Base-by-base conservation (phyloP, 2,797 vertebrate genomes). In the Spondyliosoma cantharus region DNA sequence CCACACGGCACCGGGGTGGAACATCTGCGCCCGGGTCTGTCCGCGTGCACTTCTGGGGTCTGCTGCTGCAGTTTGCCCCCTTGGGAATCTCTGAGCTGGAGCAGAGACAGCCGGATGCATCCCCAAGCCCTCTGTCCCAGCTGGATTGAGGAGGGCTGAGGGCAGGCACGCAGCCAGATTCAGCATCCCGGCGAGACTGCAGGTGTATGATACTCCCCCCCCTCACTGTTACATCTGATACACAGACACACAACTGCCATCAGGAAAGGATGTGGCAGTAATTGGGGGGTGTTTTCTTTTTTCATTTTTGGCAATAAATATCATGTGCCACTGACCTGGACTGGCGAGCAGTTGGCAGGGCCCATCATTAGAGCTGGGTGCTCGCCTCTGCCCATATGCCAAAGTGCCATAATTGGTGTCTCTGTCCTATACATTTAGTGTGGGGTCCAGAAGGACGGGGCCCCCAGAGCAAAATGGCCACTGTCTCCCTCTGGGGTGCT, bases 381-480 rank as follows among this genome's bases (percentile, higher is more conserved):
- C 67, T 79, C 57, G 61, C 88, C 70, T 71, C 83, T 85, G 90
- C 79, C 93, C 94, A 94, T 95, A 94, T 95, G 95, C 91, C 92
- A 92, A 90, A 87, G 81, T 77, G 82, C 73, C 78, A 76, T 95
- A 94, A 95, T 95, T 95, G 93, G 90, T 78, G 73, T 76, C 70
- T 89, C 71, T 79, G 74, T 88, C 75, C 83, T 87, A 81, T 79
- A 76, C 69, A 65, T 89, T 90, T 87, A 86, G 77, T 58, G 79
- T 79, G 69, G 45, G 58, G 79, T 60, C 70, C 89, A 92, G 86
- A 86, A 85, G 83, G 84, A 91, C 71, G 78, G 63, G 59, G 78
- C 77, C 77, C 76, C 82, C 76, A 46, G 80, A 91, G 82, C 84
- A 90, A 90, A 89, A 91, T 81, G 78, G 78, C 83, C 56, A 1